Base-by-base conservation (phyloP, 2,888 invertebrate genomes). In the Drosophila gaucha region DNA sequence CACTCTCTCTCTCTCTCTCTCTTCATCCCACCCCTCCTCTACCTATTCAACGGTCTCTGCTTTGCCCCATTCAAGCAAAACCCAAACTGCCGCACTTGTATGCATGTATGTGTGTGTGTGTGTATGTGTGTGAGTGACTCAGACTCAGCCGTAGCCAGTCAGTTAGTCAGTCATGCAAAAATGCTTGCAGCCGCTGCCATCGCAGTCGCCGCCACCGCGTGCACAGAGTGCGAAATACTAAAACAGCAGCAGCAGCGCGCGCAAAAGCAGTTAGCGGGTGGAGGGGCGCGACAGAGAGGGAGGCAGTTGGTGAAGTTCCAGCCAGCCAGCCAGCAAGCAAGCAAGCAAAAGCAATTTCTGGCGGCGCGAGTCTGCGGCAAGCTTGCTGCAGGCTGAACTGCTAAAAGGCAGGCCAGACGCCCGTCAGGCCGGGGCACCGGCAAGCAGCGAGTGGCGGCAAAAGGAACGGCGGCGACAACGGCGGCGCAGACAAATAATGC, bases 191-290 rank as follows among this genome's bases (percentile, higher is more conserved):
- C 57, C 67, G 54, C 65, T 60, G 74, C 64, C 59, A 38, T 36
- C 31, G 67, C 66, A 63, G 78, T 51, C 60, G 73, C 57, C 64
- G 57, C n/a, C 20, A 31, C 78, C 74, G 77, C 74, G 72, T 80
- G 78, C 72, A 83, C 77, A 59, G 80, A 82, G 82, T 82, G 82
- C 82, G 84, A 82, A 82, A 82, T 82, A 84, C 84, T 82, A 82
- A 84, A 82, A 80, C 82, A 76, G 80, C 80, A 79, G 79, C 75
- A 56, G 57, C 50, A 74, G 80, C 80, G 57, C 46, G 55, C 41
- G 46, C 30, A 30, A 56, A 36, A 39, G 47, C 52, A 33, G 55
- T 41, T 44, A 35, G 35, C 55, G 57, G 58, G 47, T 51, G 60
- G 54, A 31, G 62, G 6, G 33, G 10, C 8, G 47, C 10, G 36